Conservation (phyloP, 2,888 invertebrate genomes). For the Heliconius sara region DNA sequence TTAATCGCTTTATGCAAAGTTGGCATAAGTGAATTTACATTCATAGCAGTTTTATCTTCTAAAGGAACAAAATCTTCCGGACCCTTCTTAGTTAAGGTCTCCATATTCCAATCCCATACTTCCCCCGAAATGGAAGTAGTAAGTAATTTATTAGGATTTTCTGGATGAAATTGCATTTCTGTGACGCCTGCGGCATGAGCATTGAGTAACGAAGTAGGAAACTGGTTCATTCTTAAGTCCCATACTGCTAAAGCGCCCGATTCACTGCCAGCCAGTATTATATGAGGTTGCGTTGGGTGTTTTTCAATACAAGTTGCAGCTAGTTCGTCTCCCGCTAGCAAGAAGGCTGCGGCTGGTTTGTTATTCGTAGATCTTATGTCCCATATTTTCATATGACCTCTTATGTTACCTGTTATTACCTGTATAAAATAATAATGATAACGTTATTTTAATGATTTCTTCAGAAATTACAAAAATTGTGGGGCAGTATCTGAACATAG, state of each 20-base stretch:
- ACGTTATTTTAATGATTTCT: not conserved
- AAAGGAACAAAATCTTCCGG: slow-evolving; percentile 86
- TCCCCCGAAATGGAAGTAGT: slow-evolving; percentile 92
- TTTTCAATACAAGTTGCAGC: slow-evolving; percentile 90
- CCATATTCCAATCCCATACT: slow-evolving; percentile 95
- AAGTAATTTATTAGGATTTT: slow-evolving; percentile 92
- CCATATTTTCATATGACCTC: slow-evolving; percentile 95
- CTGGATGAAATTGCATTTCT: slow-evolving; percentile 95
- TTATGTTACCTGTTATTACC: slow-evolving; percentile 92
- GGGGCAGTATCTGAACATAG: too few species aligned
- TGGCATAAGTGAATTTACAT: slow-evolving; percentile 89
- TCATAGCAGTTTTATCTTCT: slow-evolving; percentile 87
- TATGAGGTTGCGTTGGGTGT: slow-evolving; percentile 95
- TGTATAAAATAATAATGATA: slow-evolving; percentile 57
- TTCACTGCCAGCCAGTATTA: slow-evolving; percentile 92
- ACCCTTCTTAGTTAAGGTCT: slow-evolving; percentile 74
- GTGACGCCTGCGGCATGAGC: slow-evolving; percentile 90
- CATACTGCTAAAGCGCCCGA: slow-evolving; percentile 94
- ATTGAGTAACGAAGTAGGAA: slow-evolving; percentile 91
- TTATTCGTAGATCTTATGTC: slow-evolving; percentile 88
- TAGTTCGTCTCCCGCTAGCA: slow-evolving; percentile 89
- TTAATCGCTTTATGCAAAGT: slow-evolving; percentile 91
- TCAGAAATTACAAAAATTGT: too few species aligned
- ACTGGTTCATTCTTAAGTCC: slow-evolving; percentile 93
- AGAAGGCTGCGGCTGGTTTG: slow-evolving; percentile 87